phyloP scores from a whole-genome alignment of 1,140 invertebrate species.

The Eulimnadia texana region DNA sequence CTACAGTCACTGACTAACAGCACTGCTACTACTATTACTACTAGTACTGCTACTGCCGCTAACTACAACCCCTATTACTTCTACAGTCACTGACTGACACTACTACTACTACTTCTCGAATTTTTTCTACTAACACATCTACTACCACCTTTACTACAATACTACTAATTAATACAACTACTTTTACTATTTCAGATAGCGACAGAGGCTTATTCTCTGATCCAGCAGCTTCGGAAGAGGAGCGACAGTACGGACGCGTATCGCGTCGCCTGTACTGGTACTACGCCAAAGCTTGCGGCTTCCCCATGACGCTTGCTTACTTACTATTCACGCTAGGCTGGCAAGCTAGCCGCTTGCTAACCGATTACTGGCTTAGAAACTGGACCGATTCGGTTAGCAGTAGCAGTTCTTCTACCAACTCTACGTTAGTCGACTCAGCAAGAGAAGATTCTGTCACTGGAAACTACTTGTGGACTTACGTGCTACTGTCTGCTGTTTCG shows the following conservation, averaged over 20 bases:
- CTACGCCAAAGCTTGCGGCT: slow-evolving; percentile 46
- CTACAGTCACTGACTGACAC: too few relatives aligned
- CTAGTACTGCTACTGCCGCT: too few relatives aligned
- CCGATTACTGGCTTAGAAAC: neutral
- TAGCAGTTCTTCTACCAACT: neutral
- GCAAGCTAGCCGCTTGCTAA: slow-evolving; percentile 38
- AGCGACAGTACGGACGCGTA: slow-evolving; percentile 46
- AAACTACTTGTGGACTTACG: slow-evolving; percentile 40
- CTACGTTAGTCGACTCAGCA: too few relatives aligned
- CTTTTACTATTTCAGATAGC: too few relatives aligned
- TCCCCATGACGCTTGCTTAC: slow-evolving; percentile 36
- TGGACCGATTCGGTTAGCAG: neutral
- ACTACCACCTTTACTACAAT: too few relatives aligned
- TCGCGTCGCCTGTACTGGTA: slow-evolving; percentile 41
- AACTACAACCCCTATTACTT: too few relatives aligned
- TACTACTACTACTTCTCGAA: too few relatives aligned
- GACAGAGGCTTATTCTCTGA: slow-evolving; percentile 20
- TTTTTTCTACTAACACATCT: too few relatives aligned
- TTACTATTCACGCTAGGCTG: slow-evolving; percentile 39
- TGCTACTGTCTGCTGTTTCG: slow-evolving; percentile 36
- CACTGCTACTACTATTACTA: too few relatives aligned
- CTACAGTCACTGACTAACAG: too few relatives aligned
- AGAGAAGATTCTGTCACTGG: neutral
- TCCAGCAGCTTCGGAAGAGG: slow-evolving; percentile 30
- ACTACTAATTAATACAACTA: too few relatives aligned